Conservation (phyloP, 2,797 vertebrate genomes). For the Lithobates pipiens region DNA sequence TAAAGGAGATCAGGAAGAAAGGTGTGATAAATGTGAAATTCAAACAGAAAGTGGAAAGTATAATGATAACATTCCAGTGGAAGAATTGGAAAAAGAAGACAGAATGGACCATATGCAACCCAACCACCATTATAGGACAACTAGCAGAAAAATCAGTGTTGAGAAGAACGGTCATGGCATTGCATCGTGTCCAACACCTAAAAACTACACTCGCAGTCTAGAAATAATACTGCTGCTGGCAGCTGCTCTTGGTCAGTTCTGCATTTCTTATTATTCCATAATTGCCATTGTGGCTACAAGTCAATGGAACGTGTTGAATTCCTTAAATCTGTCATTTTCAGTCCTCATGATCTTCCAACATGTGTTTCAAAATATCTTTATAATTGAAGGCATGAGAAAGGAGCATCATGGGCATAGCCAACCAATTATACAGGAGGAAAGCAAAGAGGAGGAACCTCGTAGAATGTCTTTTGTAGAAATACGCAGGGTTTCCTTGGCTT, state of each 20-base stretch:
- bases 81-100: background rate
- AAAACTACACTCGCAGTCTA: slow-evolving; percentile 88
- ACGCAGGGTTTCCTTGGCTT: slow-evolving; percentile 69
- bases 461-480: slow-evolving; percentile 63
- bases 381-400: slow-evolving; percentile 82
- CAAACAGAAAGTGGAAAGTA: background rate
- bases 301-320: slow-evolving; percentile 70
- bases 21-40: background rate
- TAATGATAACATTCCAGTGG: background rate
- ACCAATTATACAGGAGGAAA: background rate
- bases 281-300: slow-evolving; percentile 82
- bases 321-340: slow-evolving; percentile 85
- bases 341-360: slow-evolving; percentile 85
- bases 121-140: background rate
- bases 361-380: slow-evolving; percentile 88
- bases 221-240: slow-evolving; percentile 85
- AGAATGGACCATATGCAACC: background rate
- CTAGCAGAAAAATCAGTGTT: background rate
- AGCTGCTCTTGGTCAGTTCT: slow-evolving; percentile 81
- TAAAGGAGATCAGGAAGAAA: background rate
- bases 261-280: slow-evolving; percentile 87
- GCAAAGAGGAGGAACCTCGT: slow-evolving; percentile 32
- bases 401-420: slow-evolving; percentile 67
- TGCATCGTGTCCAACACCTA: slow-evolving; percentile 39
- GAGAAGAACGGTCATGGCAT: background rate